Conservation (phyloP, 2,797 vertebrate species). For the Hozukius guyotensis region DNA sequence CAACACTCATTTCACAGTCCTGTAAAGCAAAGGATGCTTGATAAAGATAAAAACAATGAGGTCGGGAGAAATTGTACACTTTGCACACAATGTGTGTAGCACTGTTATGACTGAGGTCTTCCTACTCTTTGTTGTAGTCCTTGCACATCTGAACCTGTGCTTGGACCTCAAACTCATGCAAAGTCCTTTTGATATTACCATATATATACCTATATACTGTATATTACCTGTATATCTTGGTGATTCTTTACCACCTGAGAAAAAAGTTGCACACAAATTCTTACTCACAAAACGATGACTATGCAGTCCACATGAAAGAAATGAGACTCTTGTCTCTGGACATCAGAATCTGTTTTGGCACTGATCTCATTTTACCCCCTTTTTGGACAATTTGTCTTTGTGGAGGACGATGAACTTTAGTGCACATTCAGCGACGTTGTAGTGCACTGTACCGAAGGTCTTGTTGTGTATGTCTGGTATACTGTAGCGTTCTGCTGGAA, state of each 20-base stretch:
- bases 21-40: not conserved
- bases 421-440: not conserved
- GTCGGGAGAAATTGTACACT: not conserved
- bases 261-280: no score
- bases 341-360: not conserved
- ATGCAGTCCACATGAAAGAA: not conserved
- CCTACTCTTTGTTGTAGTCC: not conserved
- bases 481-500: constrained; percentile 28
- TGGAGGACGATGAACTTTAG: not conserved
- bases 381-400: not conserved
- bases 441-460: constrained; percentile 3
- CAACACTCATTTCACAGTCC: not conserved
- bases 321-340: not conserved
- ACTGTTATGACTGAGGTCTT: not conserved
- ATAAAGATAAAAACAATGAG: not conserved
- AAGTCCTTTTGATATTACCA: not conserved
- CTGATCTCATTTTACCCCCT: not conserved
- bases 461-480: constrained; percentile 33
- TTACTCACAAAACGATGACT: not conserved
- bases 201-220: no score
- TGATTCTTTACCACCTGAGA: not conserved
- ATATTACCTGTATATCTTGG: not conserved
- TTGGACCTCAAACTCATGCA: not conserved
- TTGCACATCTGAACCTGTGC: not conserved
- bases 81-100: not conserved